Conservation (phyloP, 1,140 invertebrate species). For the Aphelenchoides besseyi region DNA sequence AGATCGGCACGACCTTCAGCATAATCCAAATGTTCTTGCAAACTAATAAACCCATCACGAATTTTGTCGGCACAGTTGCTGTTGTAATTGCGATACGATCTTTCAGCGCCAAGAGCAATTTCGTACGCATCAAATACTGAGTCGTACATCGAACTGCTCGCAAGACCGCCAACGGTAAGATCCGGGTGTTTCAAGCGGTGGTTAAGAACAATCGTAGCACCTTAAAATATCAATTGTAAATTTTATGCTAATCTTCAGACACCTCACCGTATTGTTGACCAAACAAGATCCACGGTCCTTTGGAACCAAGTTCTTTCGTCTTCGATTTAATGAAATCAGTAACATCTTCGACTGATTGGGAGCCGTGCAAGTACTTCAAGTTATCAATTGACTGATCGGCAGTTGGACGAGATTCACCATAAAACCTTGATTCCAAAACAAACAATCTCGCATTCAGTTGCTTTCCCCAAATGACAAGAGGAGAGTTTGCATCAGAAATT, state of each 20-base stretch:
- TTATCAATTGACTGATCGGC: slow-evolving; percentile 2
- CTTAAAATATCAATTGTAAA: no score
- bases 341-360: slow-evolving; percentile 82
- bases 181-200: slow-evolving; percentile 81
- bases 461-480: slow-evolving; percentile 70
- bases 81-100: slow-evolving; percentile 10
- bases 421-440: slow-evolving; percentile 76
- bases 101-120: slow-evolving; percentile 69
- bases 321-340: slow-evolving; percentile 75
- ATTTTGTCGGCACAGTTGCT: slow-evolving; percentile 28
- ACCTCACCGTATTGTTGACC: slow-evolving; percentile 65
- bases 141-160: no score
- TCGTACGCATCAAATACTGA: slow-evolving; percentile 78
- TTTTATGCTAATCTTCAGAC: no score
- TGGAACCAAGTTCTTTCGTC: slow-evolving; percentile 70
- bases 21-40: slow-evolving; percentile 14
- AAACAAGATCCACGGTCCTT: slow-evolving; percentile 76
- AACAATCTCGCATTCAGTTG: slow-evolving; percentile 77
- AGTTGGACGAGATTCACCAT: slow-evolving; percentile 80
- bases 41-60: slow-evolving; percentile 12
- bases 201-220: not conserved
- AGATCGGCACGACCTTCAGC: slow-evolving; percentile 16
- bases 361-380: slow-evolving; percentile 75
- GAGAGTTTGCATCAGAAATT: not conserved
- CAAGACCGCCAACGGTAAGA: slow-evolving; percentile 75